Conservation (phyloP, 2,797 vertebrate species). For the Psittacula echo region DNA sequence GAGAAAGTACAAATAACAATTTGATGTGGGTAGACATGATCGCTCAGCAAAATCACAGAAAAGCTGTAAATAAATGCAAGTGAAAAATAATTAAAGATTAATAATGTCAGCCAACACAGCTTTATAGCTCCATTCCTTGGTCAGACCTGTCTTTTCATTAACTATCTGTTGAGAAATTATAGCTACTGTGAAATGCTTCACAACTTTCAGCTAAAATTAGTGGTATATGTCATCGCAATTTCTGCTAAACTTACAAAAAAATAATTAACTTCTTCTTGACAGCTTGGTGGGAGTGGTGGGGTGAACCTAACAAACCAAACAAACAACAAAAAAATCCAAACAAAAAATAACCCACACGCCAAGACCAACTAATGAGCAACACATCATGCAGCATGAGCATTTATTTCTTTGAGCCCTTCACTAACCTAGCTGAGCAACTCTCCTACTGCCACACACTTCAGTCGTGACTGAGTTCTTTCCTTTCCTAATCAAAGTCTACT, state of each 20-base stretch:
- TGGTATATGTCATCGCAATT: neutral
- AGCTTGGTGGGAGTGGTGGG: fast-evolving
- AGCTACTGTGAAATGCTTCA: neutral
- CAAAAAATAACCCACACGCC: neutral
- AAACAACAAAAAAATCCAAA: neutral
- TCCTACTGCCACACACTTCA: neutral
- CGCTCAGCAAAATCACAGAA: neutral
- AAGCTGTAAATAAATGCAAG: neutral
- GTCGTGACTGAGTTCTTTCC: neutral
- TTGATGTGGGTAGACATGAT: fast-evolving
- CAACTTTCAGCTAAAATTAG: neutral
- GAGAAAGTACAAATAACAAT: neutral
- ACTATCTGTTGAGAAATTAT: neutral
- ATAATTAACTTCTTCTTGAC: neutral
- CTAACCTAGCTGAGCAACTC: neutral
- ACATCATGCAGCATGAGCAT: too few relatives aligned
- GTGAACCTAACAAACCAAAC: neutral
- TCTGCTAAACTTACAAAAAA: neutral
- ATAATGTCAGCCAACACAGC: neutral
- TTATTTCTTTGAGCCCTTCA: neutral
- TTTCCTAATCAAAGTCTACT: neutral
- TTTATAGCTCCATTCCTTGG: neutral
- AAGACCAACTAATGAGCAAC: neutral
- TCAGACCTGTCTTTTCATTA: neutral
- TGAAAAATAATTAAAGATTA: neutral